phyloP scores from a whole-genome alignment of 2,113 vertebrate species.

The Limnothrissa miodon region DNA sequence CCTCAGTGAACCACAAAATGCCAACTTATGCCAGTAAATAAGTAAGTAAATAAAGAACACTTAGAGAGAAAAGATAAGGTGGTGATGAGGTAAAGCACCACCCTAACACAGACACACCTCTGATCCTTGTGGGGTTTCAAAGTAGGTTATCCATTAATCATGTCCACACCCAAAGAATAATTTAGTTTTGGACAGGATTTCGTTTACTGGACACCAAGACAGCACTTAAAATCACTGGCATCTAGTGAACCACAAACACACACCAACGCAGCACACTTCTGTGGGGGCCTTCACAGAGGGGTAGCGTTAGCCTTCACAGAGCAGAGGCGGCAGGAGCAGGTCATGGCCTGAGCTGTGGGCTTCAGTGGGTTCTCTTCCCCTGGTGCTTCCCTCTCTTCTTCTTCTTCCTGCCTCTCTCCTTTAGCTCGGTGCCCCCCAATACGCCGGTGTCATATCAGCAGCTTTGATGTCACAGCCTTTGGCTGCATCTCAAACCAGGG shows the following conservation, averaged over 20 bases:
- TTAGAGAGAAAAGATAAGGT: slow-evolving; percentile 44
- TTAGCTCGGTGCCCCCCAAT: neutral
- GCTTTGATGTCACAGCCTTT: neutral
- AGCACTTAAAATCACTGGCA: neutral
- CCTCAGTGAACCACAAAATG: slow-evolving; percentile 6
- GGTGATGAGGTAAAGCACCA: slow-evolving; percentile 34
- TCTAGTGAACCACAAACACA: too few species aligned
- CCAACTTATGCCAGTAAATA: neutral
- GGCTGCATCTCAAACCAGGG: too few species aligned
- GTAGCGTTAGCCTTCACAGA: neutral
- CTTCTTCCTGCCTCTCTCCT: neutral
- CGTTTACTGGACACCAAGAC: neutral
- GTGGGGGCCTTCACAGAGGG: too few species aligned
- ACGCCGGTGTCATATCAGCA: neutral
- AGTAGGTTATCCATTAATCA: slow-evolving; percentile 60
- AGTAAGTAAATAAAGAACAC: slow-evolving; percentile 30
- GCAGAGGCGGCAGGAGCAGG: neutral
- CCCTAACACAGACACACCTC: neutral
- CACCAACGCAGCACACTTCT: too few species aligned
- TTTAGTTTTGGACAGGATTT: neutral
- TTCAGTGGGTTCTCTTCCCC: neutral
- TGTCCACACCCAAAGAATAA: slow-evolving; percentile 38
- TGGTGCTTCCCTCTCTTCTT: neutral
- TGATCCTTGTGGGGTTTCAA: slow-evolving; percentile 38
- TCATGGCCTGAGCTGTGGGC: neutral